Evolutionary conservation across 2,113 vertebrate species (phyloP).

Genomic region (Notarius quadriscutis): DNA sequence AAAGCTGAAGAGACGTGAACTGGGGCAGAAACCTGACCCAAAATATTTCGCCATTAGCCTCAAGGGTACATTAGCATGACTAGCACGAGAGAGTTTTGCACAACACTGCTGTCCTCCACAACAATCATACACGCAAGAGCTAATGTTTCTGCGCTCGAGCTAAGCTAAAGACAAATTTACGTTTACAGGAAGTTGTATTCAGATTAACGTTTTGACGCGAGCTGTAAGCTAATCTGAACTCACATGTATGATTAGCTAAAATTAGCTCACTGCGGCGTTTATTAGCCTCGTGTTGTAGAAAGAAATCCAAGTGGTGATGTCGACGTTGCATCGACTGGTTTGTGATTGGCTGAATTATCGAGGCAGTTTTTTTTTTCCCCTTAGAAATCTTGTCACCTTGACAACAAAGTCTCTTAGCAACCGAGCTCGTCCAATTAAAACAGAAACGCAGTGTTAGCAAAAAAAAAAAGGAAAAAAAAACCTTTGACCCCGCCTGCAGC

Average conservation of each 20-base stretch:
- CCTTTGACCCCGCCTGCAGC: background rate
- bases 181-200: background rate
- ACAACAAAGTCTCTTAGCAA: slow-evolving; percentile 27
- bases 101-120: background rate
- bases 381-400: slow-evolving; percentile 38
- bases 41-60: slow-evolving; percentile 14
- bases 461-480: background rate
- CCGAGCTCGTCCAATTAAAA: slow-evolving; percentile 22
- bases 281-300: background rate
- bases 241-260: background rate
- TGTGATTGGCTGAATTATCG: background rate
- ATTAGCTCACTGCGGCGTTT: background rate
- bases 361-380: background rate
- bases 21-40: slow-evolving; percentile 18
- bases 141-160: background rate
- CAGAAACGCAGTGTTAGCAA: slow-evolving; percentile 19
- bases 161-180: background rate
- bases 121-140: background rate
- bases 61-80: background rate
- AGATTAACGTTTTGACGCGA: background rate
- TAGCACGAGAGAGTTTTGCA: background rate
- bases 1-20: slow-evolving; percentile 2
- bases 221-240: background rate
- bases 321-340: background rate
- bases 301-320: background rate